These are phyloP conservation scores for Plemyria rubiginata DNA, from an alignment of 2,888 invertebrate genomes.

Conservation along the genomic window DNA sequence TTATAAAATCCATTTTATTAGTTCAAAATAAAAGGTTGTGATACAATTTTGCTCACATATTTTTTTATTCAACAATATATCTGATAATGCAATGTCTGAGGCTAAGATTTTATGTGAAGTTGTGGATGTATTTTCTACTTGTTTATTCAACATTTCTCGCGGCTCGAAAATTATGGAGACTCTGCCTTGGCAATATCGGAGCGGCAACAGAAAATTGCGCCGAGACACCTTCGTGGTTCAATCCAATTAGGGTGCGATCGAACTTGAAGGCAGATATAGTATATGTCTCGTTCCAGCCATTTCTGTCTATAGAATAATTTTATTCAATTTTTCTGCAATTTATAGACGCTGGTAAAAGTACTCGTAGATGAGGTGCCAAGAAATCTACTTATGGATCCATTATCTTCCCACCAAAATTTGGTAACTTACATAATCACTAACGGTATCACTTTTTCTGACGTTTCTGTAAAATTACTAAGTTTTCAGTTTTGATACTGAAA, in stretches of 20 bases:
- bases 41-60: slow-evolving; percentile 2
- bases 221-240: slow-evolving; percentile 50
- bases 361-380: neutral
- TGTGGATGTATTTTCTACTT: slow-evolving; percentile 40
- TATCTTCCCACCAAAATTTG: neutral
- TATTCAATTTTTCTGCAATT: slow-evolving; percentile 10
- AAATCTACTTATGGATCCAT: neutral
- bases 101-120: slow-evolving; percentile 28
- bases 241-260: slow-evolving; percentile 57
- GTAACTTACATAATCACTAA: neutral
- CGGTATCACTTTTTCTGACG: no score
- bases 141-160: slow-evolving; percentile 48
- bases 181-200: slow-evolving; percentile 47
- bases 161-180: slow-evolving; percentile 49
- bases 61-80: slow-evolving; percentile 19
- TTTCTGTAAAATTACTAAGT: no score
- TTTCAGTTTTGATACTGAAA: no score
- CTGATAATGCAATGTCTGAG: slow-evolving; percentile 21
- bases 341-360: slow-evolving; percentile 13
- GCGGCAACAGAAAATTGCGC: slow-evolving; percentile 59
- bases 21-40: slow-evolving; percentile 9
- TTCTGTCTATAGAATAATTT: slow-evolving; percentile 9
- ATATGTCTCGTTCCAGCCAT: slow-evolving; percentile 14
- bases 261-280: slow-evolving; percentile 35
- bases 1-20: neutral